Conservation (phyloP, 2,113 vertebrate species). For the Asarcornis scutulata region DNA sequence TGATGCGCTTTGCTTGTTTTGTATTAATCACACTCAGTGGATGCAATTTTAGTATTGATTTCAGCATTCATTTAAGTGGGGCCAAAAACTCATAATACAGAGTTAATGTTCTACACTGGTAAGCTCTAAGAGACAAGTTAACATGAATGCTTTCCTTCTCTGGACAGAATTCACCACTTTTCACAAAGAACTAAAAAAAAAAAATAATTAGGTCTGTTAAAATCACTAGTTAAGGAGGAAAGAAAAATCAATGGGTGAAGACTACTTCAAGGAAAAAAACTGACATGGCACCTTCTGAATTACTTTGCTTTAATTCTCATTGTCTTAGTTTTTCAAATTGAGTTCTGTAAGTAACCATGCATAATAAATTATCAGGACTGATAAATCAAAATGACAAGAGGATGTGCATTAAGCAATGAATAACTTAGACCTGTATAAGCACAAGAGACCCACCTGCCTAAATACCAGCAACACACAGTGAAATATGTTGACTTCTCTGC, state of each 20-base stretch:
- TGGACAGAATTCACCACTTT: neutral
- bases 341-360: accelerated
- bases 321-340: neutral
- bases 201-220: neutral
- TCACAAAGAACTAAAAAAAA: no score
- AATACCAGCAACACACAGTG: neutral
- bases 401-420: neutral
- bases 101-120: neutral
- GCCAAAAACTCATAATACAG: neutral
- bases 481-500: neutral
- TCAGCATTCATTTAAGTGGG: neutral
- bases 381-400: neutral
- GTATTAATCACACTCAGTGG: neutral
- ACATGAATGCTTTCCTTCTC: neutral
- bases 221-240: neutral
- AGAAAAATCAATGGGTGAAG: neutral
- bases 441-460: neutral
- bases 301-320: neutral
- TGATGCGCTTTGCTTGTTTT: neutral
- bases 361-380: neutral
- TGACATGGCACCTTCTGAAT: neutral
- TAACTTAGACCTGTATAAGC: neutral
- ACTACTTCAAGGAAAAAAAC: neutral
- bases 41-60: neutral
- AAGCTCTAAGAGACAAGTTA: neutral